Evolutionary conservation across 2,888 invertebrate species (phyloP), one percentile per base, ranked within the genome.

Genomic region (Crossocerus cetratus): DNA sequence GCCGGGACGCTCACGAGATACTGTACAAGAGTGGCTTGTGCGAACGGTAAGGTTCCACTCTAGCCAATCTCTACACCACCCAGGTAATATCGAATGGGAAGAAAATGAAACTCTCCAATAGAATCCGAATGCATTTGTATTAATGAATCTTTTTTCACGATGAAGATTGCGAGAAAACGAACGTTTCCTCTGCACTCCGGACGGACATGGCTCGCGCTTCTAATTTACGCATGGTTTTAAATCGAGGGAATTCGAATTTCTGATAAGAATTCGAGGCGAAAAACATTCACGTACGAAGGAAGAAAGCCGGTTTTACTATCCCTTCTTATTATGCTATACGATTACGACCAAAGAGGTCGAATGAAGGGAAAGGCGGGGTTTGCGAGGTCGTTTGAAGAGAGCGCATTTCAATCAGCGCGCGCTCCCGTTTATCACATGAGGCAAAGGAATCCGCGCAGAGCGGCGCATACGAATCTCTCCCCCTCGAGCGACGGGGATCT

Each of bases 11-110:
- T 55, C 42, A 21, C 59, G 8, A 32, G 55, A 69, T 67, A 21
- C 65, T 66, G 44, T 79, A 11, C 32, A 58, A 61, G 67, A 62
- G 56, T 45, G 57, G 62, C 64, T 43, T 32, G 66, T 54, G 44
- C 43, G 43, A 57, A 78, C 78, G 81, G 81, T 81, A 81, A 81
- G 81, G 62, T 69, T 68, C 77, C 65, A 23, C n/a, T 43, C 61
- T 70, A 18, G 32, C 32, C 11, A 32, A 32, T 32, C 5, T 32
- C 8, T 32, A 11, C 11, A 32, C 11, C 32, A 32, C 11, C 32
- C 4, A 32, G 32, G 32, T 32, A 32, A 11, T 32, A 32, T 14
- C 43, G 49, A 42, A 13, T 45, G 13, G 2, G 18, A 55, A 4
- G 32, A 45, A 11, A 45, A 11, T 32, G 5, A 32, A 32, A 32